phyloP scores from a whole-genome alignment of 1,140 invertebrate genomes.

The Cyrtorhinus lividipennis region DNA sequence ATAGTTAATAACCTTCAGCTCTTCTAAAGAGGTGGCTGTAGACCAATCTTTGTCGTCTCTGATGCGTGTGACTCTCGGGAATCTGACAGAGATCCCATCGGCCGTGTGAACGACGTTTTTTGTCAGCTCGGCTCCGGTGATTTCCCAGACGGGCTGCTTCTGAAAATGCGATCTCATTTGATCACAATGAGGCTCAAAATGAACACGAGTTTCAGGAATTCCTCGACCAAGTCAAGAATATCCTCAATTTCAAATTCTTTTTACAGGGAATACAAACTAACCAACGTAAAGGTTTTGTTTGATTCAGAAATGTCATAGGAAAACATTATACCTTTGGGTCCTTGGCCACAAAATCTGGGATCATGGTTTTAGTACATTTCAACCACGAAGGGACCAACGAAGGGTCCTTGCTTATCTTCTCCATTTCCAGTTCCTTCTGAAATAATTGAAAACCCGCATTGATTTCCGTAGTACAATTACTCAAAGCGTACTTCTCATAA shows the following conservation, averaged over 20 bases:
- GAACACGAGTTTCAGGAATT: not conserved
- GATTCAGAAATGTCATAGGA: no score
- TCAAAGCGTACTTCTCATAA: no score
- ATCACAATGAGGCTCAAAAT: no score
- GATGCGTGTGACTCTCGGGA: conserved; percentile 73
- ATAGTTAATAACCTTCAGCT: conserved; percentile 44
- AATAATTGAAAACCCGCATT: conserved; percentile 13
- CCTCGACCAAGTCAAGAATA: not conserved
- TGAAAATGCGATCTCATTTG: conserved; percentile 22
- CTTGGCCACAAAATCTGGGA: conserved; percentile 75
- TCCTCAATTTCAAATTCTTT: not conserved
- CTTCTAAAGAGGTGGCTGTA: conserved; percentile 60
- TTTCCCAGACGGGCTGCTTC: conserved; percentile 82
- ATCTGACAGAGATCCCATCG: conserved; percentile 80
- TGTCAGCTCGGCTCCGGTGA: conserved; percentile 83
- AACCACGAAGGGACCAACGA: conserved; percentile 62
- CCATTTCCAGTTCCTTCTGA: conserved; percentile 52
- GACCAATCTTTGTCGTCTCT: conserved; percentile 72
- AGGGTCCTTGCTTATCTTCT: conserved; percentile 63
- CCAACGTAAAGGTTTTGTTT: not conserved
- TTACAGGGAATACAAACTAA: no score
- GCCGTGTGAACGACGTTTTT: conserved; percentile 77
- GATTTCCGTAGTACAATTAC: no score
- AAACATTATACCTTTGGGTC: conserved; percentile 56
- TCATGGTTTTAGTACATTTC: conserved; percentile 61